These are phyloP conservation scores for human DNA, from an alignment of 2,113 vertebrate species.

Conservation along the genomic window GRCh38 chr22:46642001-46642500, in stretches of 20 bases:
- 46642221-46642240: neutral
- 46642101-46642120: neutral
- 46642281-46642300: neutral
- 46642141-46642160: no score
- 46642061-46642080: rapidly evolving
- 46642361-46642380: neutral
- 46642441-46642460: rapidly evolving
- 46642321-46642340: rapidly evolving
- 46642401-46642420: neutral
- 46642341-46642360: neutral
- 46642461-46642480: no score
- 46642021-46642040: rapidly evolving
- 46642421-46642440: neutral
- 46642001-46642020: neutral
- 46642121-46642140: neutral
- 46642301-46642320: rapidly evolving
- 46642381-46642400: rapidly evolving
- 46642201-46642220: no score
- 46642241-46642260: neutral
- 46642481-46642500: neutral
- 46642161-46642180: rapidly evolving
- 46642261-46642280: neutral
- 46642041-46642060: rapidly evolving
- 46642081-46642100: rapidly evolving
- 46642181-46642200: no score